Evolutionary conservation across 2,888 invertebrate genomes (phyloP).

Genomic region (Oscheius myriophilus): DNA sequence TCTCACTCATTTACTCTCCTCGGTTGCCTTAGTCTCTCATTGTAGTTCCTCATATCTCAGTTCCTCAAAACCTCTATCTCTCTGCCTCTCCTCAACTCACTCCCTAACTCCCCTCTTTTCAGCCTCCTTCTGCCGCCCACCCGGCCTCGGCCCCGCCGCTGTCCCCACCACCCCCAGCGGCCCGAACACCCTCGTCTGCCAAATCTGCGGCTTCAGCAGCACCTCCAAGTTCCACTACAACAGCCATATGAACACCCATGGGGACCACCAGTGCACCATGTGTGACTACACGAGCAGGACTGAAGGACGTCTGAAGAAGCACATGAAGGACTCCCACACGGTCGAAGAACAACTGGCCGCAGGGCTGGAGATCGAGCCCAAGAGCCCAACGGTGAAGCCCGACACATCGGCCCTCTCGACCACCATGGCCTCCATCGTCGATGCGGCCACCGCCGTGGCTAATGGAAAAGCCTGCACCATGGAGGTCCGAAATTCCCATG

Average conservation of each 20-base stretch:
- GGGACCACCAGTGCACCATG: constrained; percentile 75
- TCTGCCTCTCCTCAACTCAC: background rate
- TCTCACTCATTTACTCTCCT: too few species aligned
- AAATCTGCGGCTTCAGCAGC: constrained; percentile 73
- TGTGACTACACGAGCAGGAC: constrained; percentile 75
- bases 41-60: too few species aligned
- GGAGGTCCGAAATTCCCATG: constrained; percentile 6
- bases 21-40: too few species aligned
- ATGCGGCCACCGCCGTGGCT: constrained; percentile 47
- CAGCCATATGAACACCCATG: constrained; percentile 76
- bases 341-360: constrained; percentile 70
- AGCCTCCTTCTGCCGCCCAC: constrained; percentile 58
- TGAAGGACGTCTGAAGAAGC: constrained; percentile 72
- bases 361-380: constrained; percentile 61
- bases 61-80: too few species aligned
- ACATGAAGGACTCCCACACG: constrained; percentile 75
- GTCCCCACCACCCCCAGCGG: constrained; percentile 44
- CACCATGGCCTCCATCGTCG: constrained; percentile 55
- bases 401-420: constrained; percentile 46
- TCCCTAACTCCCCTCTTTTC: constrained; percentile 12
- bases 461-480: constrained; percentile 30
- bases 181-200: constrained; percentile 66
- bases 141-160: constrained; percentile 54
- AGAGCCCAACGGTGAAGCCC: constrained; percentile 25
- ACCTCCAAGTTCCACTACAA: constrained; percentile 73